Base-by-base conservation (phyloP, 2,797 vertebrate species). In the Pseudochaenichthys georgianus region DNA sequence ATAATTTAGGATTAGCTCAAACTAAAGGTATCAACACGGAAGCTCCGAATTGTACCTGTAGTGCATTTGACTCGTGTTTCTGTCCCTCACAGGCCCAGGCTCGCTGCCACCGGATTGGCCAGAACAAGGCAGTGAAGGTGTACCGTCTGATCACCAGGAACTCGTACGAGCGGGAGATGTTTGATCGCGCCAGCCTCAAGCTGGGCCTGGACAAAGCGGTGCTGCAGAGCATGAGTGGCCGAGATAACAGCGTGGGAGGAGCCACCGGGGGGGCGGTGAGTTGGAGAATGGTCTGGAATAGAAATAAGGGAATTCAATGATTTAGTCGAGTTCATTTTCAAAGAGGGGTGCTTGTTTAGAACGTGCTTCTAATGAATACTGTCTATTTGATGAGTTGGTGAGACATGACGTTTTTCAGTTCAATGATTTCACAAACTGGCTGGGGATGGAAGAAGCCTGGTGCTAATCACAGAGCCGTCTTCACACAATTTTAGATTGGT, bases 121-220 rank as follows among this genome's bases (percentile, higher is more conserved):
- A 99, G 93, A 97, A 99, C 95, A 99, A 99, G 91, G 97, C 98
- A 2, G 98, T 99, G 87, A 99, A 99, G 92, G 98, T 99, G 72
- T 99, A 99, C 90, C 96, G 98, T 31, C 92, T 99, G 77, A 98
- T 99, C 88, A 99, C 98, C 43, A 96, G 98, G 19, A 99, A 99
- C 87, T 99, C 98, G 0, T 99, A 99, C 31, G 98, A 99, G 79
- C 94, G 98, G 50, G 98, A 99, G 87, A 99, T 99, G 98, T 99
- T 99, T 64, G 98, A 99, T 92, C 96, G 98, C 21, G 98, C 98
- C 81, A 99, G 98, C 82, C 95, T 99, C 83, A 99, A 99, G 82
- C 90, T 99, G 88, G 98, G 98, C 21, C 93, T 99, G 78, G 98
- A 99, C 93, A 99, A 99, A 88, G 98, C 98, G 2, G 98, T 99